Percentiles rank a stretch among this genome's conserved stretches.
These are phyloP conservation scores for Uria aalge DNA, from an alignment of 2,113 vertebrate genomes.

Conservation along the genomic window DNA sequence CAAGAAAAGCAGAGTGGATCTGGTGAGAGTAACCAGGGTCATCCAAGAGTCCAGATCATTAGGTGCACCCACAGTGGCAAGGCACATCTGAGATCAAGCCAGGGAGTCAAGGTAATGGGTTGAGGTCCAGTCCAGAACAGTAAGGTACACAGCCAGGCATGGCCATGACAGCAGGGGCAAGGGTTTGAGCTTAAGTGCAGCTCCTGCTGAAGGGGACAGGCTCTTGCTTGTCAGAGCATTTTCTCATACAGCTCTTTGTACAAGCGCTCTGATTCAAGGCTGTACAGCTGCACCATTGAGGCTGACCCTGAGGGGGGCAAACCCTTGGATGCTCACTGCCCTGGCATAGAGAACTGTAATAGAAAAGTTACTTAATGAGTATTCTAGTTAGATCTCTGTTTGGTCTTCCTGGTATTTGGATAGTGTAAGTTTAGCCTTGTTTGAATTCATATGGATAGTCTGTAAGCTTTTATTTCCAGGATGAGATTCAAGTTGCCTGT, in stretches of 20 bases:
- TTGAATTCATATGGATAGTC: not conserved
- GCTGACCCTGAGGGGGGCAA: not conserved
- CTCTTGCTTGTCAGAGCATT: not conserved
- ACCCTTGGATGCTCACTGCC: rapidly evolving
- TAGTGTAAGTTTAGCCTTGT: not conserved
- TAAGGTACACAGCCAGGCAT: not conserved
- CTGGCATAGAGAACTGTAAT: not conserved
- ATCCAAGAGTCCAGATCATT: not conserved
- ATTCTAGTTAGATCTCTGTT: not conserved
- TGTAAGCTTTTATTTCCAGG: not conserved
- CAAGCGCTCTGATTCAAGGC: not conserved
- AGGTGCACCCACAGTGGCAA: not conserved
- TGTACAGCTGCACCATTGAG: not conserved
- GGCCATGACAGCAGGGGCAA: not conserved
- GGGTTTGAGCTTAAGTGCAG: not conserved
- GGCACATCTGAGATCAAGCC: not conserved
- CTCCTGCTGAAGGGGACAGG: not conserved
- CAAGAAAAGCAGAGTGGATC: not conserved
- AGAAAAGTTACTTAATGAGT: not conserved
- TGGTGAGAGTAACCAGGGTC: not conserved
- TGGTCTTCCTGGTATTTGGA: not conserved
- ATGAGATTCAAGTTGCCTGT: not conserved
- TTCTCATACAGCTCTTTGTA: not conserved
- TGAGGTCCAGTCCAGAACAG: not conserved
- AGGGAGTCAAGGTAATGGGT: not conserved